Percentiles rank a stretch among this genome's conserved stretches.
Evolutionary conservation across 2,113 vertebrate genomes (phyloP).

Genomic region (Bufo gargarizans): DNA sequence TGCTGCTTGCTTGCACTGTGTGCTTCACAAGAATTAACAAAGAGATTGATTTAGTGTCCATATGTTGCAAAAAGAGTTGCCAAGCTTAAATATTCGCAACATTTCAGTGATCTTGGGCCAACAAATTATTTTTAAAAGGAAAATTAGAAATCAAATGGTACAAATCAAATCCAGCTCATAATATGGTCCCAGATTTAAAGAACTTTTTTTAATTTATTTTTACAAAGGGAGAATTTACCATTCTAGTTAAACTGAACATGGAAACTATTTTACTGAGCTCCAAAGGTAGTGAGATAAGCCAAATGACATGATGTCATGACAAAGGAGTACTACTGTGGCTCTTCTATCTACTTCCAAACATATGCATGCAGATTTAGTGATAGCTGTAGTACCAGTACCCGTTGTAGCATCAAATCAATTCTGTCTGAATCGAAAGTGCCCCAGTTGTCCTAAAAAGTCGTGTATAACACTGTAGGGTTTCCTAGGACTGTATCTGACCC

Average conservation of each 20-base stretch:
- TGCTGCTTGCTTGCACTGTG: background rate
- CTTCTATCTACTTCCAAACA: background rate
- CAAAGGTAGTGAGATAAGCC: background rate
- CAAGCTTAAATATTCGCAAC: background rate
- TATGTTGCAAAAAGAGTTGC: background rate
- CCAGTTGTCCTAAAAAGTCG: no score
- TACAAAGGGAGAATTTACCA: background rate
- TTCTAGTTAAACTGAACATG: background rate
- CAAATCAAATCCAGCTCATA: background rate
- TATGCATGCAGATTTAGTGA: no score
- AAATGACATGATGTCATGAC: background rate
- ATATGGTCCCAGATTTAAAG: background rate
- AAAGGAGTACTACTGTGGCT: background rate
- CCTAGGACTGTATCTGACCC: no score
- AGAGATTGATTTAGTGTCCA: background rate
- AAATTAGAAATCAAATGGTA: background rate
- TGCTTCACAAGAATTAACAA: background rate
- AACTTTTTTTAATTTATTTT: background rate
- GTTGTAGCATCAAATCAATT: no score
- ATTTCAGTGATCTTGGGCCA: background rate
- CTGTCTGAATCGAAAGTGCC: no score
- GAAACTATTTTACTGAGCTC: background rate
- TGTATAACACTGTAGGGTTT: no score
- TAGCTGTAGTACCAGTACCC: no score
- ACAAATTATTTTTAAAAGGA: background rate